Evolutionary conservation across 2,113 vertebrate species (phyloP).

Genomic region (Cervus canadensis): DNA sequence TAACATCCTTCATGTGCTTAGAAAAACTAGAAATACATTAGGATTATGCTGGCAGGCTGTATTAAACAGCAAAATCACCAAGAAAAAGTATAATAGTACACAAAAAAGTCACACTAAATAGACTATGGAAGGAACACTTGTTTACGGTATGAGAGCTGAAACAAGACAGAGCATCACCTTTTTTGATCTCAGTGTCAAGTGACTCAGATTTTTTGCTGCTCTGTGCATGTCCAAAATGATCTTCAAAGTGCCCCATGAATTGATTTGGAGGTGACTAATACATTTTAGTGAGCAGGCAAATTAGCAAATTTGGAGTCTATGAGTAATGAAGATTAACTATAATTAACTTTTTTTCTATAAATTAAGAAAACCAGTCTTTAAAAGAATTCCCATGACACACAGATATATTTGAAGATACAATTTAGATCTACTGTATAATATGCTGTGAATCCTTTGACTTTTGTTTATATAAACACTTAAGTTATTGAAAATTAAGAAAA

Average conservation of each 20-base stretch:
- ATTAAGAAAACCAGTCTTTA: not conserved
- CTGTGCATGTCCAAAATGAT: not conserved
- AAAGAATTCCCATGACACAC: not conserved
- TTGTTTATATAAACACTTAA: not conserved
- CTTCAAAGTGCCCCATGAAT: not conserved
- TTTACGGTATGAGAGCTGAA: not conserved
- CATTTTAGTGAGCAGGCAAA: not conserved
- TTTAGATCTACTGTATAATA: not conserved
- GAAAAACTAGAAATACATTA: not conserved
- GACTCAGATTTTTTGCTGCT: not conserved
- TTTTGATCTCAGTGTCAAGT: not conserved
- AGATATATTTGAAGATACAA: not conserved
- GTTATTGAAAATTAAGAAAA: slow-evolving; percentile 31
- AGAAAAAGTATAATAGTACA: not conserved
- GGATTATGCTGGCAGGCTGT: not conserved
- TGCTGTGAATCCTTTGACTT: slow-evolving; percentile 10
- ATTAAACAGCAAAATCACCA: not conserved
- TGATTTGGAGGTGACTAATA: not conserved
- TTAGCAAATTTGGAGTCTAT: not conserved
- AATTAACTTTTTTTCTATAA: not conserved
- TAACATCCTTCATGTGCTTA: not conserved
- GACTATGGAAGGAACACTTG: not conserved
- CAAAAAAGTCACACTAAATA: not conserved
- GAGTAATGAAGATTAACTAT: not conserved
- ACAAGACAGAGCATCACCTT: not conserved